Percentiles rank a stretch among this genome's conserved stretches.
Evolutionary conservation across 2,113 vertebrate genomes (phyloP).

Genomic region (Anolis carolinensis): DNA sequence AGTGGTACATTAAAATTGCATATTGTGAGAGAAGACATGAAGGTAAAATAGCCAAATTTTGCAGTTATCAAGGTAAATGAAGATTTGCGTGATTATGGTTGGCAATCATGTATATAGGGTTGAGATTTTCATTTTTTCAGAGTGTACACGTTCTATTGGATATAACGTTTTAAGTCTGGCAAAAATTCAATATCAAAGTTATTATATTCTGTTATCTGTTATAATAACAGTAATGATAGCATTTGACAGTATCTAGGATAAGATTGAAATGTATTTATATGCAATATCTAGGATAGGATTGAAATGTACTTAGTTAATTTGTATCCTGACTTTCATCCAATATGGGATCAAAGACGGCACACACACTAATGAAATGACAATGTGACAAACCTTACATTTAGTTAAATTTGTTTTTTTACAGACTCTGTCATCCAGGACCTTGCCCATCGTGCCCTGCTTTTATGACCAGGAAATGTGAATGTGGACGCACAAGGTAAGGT

Average conservation of each 20-base stretch:
- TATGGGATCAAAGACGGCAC: too few species aligned
- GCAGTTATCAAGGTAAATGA: neutral
- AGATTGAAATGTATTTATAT: neutral
- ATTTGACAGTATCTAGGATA: neutral
- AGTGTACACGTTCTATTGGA: neutral
- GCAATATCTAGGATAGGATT: neutral
- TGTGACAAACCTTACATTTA: neutral
- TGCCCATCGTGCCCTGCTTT: constrained; percentile 96
- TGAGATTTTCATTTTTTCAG: neutral
- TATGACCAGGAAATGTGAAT: constrained; percentile 91
- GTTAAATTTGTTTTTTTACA: constrained; percentile 60
- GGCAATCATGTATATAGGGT: neutral
- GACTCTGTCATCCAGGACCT: constrained; percentile 96
- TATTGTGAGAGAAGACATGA: neutral
- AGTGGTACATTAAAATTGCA: too few species aligned
- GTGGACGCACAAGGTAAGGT: constrained; percentile 90
- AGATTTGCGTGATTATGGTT: neutral
- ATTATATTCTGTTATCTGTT: neutral
- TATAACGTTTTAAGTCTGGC: neutral
- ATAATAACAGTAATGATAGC: neutral
- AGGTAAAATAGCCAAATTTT: neutral
- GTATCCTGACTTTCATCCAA: too few species aligned
- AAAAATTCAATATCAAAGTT: neutral
- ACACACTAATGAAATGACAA: neutral
- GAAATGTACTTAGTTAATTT: neutral